Conservation (phyloP, 1,140 invertebrate genomes). For the Drosophila navojoa region DNA sequence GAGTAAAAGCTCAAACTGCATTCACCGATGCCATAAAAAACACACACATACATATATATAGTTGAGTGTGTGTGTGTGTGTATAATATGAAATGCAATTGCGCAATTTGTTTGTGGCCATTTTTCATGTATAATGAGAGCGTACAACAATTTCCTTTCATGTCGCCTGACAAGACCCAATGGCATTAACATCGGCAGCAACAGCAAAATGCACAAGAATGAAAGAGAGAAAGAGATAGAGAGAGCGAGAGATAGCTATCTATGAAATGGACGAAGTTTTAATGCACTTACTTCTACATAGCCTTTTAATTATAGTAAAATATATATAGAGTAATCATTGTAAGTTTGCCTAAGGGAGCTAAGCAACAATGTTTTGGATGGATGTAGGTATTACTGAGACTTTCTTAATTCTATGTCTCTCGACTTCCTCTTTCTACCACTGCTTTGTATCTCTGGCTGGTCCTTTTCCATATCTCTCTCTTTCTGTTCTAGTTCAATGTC, state of each 20-base stretch:
- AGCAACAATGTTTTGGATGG: too few species aligned
- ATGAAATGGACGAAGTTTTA: neutral
- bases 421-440: too few species aligned
- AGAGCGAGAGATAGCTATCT: neutral
- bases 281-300: neutral
- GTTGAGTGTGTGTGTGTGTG: neutral
- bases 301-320: too few species aligned
- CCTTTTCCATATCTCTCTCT: too few species aligned
- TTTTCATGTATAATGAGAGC: conserved; percentile 47
- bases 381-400: too few species aligned
- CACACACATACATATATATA: neutral
- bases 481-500: too few species aligned
- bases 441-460: too few species aligned
- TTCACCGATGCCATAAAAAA: conserved; percentile 13
- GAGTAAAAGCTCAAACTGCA: conserved; percentile 66
- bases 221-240: neutral
- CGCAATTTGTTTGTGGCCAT: conserved; percentile 56
- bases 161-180: conserved; percentile 36
- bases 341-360: too few species aligned
- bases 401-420: too few species aligned
- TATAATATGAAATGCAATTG: conserved; percentile 21
- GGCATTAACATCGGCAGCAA: conserved; percentile 35
- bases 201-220: conserved; percentile 7
- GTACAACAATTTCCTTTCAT: conserved; percentile 62
- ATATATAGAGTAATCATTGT: too few species aligned